These are phyloP conservation scores for Phalera bucephala DNA, from an alignment of 2,888 invertebrate species.

Conservation along the genomic window DNA sequence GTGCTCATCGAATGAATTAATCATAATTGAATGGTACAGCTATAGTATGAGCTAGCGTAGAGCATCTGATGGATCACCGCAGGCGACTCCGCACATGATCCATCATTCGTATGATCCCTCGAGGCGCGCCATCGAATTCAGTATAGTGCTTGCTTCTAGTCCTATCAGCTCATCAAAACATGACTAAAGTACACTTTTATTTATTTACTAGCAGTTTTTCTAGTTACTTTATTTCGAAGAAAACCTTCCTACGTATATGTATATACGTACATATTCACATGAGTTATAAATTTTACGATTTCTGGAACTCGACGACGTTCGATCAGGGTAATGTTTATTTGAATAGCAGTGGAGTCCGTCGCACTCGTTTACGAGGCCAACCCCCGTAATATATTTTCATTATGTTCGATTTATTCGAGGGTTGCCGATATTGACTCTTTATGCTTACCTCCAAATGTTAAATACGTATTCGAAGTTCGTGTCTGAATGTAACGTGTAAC, in stretches of 20 bases:
- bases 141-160: conserved; percentile 24
- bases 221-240: too few species aligned
- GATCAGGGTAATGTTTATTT: conserved; percentile 69
- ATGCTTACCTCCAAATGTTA: conserved; percentile 67
- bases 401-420: conserved; percentile 71
- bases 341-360: conserved; percentile 62
- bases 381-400: conserved; percentile 72
- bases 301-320: conserved; percentile 59
- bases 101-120: conserved; percentile 40
- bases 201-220: too few species aligned
- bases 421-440: conserved; percentile 65
- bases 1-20: not conserved
- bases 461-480: conserved; percentile 51
- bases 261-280: conserved; percentile 35
- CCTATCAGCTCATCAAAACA: conserved; percentile 19
- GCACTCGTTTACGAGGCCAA: conserved; percentile 64
- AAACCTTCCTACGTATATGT: not conserved
- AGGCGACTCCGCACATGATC: conserved; percentile 43
- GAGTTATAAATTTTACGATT: conserved; percentile 68
- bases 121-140: conserved; percentile 21
- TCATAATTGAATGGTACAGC: not conserved
- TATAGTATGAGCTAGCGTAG: conserved; percentile 12
- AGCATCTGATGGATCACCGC: conserved; percentile 54
- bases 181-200: too few species aligned
- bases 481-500: conserved; percentile 42